phyloP scores from a whole-genome alignment of 2,888 invertebrate species.

The Sinohyriopsis cumingii region DNA sequence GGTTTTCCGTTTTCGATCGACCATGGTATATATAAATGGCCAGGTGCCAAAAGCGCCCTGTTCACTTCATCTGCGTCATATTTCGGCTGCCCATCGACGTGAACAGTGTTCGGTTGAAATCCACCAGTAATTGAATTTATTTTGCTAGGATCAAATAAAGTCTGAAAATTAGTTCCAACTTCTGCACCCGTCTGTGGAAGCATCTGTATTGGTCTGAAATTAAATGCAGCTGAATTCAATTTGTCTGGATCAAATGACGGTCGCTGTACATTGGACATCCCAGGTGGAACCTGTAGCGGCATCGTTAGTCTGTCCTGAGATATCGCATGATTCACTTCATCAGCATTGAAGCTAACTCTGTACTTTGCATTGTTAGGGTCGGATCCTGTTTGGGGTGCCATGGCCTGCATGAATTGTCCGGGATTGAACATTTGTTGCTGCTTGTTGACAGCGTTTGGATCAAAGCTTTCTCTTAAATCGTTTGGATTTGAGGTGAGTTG shows the following conservation, averaged over 20 bases:
- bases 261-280: background rate
- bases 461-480: background rate
- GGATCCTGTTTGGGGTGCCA: constrained; percentile 28
- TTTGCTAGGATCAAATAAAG: too few relatives aligned
- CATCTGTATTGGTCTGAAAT: constrained; percentile 8
- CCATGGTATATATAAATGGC: too few relatives aligned
- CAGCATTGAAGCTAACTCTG: constrained; percentile 11
- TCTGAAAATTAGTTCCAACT: too few relatives aligned
- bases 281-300: background rate
- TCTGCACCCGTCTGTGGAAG: too few relatives aligned
- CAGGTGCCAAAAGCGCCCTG: too few relatives aligned
- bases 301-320: background rate
- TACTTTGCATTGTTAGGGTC: constrained; percentile 5
- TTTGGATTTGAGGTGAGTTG: too few relatives aligned
- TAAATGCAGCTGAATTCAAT: constrained; percentile 32
- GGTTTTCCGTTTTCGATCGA: too few relatives aligned
- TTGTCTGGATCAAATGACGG: constrained; percentile 32
- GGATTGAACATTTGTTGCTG: constrained; percentile 13
- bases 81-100: too few relatives aligned
- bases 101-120: too few relatives aligned
- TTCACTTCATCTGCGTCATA: too few relatives aligned
- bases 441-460: constrained; percentile 17
- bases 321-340: constrained; percentile 17
- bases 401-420: constrained; percentile 8
- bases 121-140: too few relatives aligned